These are phyloP conservation scores for Atopsyche davidsoni DNA, from an alignment of 1,140 invertebrate species.

Conservation along the genomic window DNA sequence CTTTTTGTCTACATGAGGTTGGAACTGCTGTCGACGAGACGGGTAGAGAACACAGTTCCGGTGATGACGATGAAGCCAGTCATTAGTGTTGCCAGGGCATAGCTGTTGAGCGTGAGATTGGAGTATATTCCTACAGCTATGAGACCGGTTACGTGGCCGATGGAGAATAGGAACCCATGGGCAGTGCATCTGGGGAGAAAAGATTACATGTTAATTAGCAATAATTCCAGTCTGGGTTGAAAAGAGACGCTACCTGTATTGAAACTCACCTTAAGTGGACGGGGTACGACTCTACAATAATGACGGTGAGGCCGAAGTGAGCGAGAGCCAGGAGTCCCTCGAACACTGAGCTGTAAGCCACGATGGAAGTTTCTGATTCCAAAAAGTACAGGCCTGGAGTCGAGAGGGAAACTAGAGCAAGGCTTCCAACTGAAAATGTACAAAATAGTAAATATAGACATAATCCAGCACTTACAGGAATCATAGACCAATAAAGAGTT, in stretches of 20 bases:
- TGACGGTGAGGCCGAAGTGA: conserved; percentile 36
- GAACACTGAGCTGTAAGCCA: conserved; percentile 33
- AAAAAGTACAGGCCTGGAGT: conserved; percentile 37
- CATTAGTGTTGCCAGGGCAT: conserved; percentile 22
- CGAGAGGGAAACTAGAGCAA: conserved; percentile 19
- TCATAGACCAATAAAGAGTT: not conserved
- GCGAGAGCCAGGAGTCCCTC: conserved; percentile 36
- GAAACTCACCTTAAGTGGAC: conserved; percentile 40
- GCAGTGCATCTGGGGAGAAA: conserved; percentile 23
- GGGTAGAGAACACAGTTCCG: conserved; percentile 22
- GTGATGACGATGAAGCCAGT: conserved; percentile 16
- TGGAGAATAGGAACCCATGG: conserved; percentile 26
- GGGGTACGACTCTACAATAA: conserved; percentile 40
- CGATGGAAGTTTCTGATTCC: conserved; percentile 31
- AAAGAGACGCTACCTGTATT: not conserved
- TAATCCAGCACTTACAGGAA: not conserved
- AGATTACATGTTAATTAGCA: not conserved
- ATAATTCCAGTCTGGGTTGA: not conserved
- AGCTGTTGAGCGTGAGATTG: conserved; percentile 26
- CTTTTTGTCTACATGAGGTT: conserved; percentile 21
- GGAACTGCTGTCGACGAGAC: conserved; percentile 21
- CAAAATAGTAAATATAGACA: not conserved
- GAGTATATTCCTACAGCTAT: conserved; percentile 24
- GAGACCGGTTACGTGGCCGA: conserved; percentile 20
- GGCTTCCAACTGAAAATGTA: conserved; percentile 20